These are phyloP conservation scores for Drosophila rellima DNA, from an alignment of 2,888 invertebrate species.

Conservation along the genomic window DNA sequence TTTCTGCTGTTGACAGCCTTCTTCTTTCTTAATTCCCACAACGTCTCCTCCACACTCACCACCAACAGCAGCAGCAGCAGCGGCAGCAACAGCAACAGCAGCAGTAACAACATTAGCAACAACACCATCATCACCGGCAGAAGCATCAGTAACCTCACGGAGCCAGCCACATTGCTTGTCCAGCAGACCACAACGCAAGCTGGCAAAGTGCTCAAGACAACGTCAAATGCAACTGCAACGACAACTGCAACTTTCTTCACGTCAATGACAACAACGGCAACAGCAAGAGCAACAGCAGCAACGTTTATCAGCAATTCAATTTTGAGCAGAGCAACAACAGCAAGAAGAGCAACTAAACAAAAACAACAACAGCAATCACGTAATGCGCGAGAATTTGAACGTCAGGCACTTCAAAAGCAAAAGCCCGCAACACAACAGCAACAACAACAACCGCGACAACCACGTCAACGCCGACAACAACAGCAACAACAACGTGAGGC, in stretches of 20 bases:
- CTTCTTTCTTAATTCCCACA: constrained; percentile 82
- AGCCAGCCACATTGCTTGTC: constrained; percentile 30
- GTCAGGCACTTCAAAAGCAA: constrained; percentile 66
- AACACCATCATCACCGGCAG: constrained; percentile 5
- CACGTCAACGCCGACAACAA: constrained; percentile 24
- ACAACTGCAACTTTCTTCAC: constrained; percentile 39
- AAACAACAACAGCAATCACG: constrained; percentile 43
- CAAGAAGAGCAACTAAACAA: constrained; percentile 26
- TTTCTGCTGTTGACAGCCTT: constrained; percentile 86
- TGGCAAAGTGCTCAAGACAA: constrained; percentile 53
- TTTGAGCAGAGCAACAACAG: constrained; percentile 36
- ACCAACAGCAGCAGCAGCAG: constrained; percentile 21
- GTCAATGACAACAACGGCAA: constrained; percentile 20
- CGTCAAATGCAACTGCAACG: constrained; percentile 36
- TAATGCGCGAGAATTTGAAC: constrained; percentile 63
- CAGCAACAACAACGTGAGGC: constrained; percentile 26
- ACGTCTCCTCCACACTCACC: constrained; percentile 47
- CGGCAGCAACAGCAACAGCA: constrained; percentile 3
- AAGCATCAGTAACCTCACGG: constrained; percentile 17
- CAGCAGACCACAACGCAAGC: constrained; percentile 43
- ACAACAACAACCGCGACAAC: constrained; percentile 32
- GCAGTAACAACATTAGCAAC: constrained; percentile 30
- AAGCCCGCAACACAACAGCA: constrained; percentile 26
- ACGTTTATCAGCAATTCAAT: constrained; percentile 43
- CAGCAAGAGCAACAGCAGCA: constrained; percentile 29